These are phyloP conservation scores for Gymnoscopelus braueri DNA, from an alignment of 2,797 vertebrate genomes.

Conservation along the genomic window DNA sequence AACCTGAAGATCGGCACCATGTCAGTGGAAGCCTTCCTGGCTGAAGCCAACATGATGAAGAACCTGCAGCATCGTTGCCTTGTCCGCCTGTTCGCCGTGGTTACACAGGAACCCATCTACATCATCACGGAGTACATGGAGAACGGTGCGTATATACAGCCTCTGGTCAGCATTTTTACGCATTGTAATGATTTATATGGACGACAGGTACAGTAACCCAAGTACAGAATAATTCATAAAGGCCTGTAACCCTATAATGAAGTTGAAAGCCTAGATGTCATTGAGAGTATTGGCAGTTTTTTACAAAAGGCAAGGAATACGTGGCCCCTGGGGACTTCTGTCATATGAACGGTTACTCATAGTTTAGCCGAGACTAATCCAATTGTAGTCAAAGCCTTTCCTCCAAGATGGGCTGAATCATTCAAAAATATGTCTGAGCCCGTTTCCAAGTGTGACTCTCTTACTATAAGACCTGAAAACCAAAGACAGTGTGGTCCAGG, in stretches of 20 bases:
- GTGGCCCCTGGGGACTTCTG: conserved; percentile 20
- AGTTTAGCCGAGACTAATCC: neutral
- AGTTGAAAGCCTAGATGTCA: neutral
- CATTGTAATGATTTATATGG: neutral
- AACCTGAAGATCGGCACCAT: conserved; percentile 94
- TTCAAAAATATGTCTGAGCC: conserved; percentile 45
- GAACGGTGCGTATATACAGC: conserved; percentile 84
- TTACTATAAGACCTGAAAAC: conserved; percentile 13
- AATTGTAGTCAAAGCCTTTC: conserved; percentile 20
- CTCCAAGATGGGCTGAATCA: conserved; percentile 25
- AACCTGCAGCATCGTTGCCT: conserved; percentile 89
- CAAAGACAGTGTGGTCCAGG: conserved; percentile 20
- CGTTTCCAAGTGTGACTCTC: conserved; percentile 46
- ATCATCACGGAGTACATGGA: conserved; percentile 99
- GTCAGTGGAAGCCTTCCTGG: conserved; percentile 93
- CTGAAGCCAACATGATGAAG: conserved; percentile 98
- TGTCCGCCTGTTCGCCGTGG: conserved; percentile 94
- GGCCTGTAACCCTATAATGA: neutral
- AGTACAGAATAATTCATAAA: neutral
- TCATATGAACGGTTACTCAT: conserved; percentile 15
- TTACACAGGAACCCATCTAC: conserved; percentile 95
- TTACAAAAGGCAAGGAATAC: conserved; percentile 10
- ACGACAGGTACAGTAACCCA: neutral
- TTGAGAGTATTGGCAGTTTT: neutral
- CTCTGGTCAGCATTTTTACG: neutral